phyloP scores from a whole-genome alignment of 1,140 invertebrate genomes.

The Helicoverpa zea region DNA sequence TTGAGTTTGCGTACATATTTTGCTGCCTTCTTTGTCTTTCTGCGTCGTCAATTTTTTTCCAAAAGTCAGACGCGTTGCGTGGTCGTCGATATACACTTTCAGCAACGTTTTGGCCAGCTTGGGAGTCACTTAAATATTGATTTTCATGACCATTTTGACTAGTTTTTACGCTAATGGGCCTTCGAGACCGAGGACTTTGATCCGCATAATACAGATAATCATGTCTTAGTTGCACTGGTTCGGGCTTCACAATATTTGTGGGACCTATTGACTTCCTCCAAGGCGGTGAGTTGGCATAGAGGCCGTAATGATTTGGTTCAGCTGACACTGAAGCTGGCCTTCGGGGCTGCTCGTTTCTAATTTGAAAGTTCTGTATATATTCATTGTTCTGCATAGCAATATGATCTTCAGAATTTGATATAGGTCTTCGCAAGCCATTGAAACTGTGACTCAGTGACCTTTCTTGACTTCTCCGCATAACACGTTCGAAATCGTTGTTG shows the following conservation, averaged over 20 bases:
- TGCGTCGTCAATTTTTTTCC: slow-evolving; percentile 88
- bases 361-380: slow-evolving; percentile 70
- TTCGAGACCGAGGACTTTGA: slow-evolving; percentile 89
- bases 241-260: slow-evolving; percentile 69
- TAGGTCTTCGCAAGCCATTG: slow-evolving; percentile 79
- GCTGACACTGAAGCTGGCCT: slow-evolving; percentile 88
- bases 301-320: slow-evolving; percentile 83
- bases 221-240: slow-evolving; percentile 72
- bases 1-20: slow-evolving; percentile 71
- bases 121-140: slow-evolving; percentile 86
- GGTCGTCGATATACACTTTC: slow-evolving; percentile 74
- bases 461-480: slow-evolving; percentile 83
- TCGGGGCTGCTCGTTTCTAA: slow-evolving; percentile 78
- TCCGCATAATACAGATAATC: slow-evolving; percentile 90
- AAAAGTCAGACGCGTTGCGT: slow-evolving; percentile 88
- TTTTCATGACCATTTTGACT: slow-evolving; percentile 79
- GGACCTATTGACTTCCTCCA: slow-evolving; percentile 76
- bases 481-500: slow-evolving; percentile 83
- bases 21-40: slow-evolving; percentile 80
- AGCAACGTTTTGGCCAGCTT: slow-evolving; percentile 73
- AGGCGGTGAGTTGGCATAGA: slow-evolving; percentile 73
- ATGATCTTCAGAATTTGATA: slow-evolving; percentile 88
- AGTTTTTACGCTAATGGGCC: slow-evolving; percentile 88
- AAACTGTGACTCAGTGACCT: slow-evolving; percentile 68
- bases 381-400: slow-evolving; percentile 85